Evolutionary conservation across 2,113 vertebrate genomes (phyloP).

Genomic region (Origma solitaria): DNA sequence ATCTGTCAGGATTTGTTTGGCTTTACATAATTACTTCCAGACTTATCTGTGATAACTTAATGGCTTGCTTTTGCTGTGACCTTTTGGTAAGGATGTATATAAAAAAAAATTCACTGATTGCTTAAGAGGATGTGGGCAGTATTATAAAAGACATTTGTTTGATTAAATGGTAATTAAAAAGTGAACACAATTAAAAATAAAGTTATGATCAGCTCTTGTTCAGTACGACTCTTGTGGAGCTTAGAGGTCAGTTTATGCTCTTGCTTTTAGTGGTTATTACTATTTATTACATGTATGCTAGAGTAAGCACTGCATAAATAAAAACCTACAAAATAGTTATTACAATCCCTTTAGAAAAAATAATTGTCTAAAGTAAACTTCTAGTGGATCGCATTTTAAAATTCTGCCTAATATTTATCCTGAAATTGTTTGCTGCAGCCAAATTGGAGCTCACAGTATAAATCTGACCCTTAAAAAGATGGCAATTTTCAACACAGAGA

Average conservation of each 20-base stretch:
- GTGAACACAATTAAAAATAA: conserved; percentile 23
- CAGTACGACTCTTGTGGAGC: neutral
- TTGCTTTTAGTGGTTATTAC: neutral
- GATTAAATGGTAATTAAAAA: conserved; percentile 43
- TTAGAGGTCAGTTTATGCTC: conserved; percentile 6
- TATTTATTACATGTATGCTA: neutral
- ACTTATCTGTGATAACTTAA: conserved; percentile 65
- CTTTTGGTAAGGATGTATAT: conserved; percentile 31
- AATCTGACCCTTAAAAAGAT: neutral
- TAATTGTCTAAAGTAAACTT: neutral
- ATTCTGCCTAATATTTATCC: neutral
- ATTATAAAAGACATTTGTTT: conserved; percentile 25
- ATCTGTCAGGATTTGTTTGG: conserved; percentile 61
- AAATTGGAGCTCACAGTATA: neutral
- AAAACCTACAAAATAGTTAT: neutral
- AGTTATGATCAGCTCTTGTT: neutral
- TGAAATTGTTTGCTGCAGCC: neutral
- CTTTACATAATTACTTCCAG: conserved; percentile 64
- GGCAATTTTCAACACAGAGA: neutral
- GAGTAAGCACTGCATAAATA: neutral
- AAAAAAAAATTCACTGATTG: neutral
- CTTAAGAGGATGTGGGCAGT: conserved; percentile 41
- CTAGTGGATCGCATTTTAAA: neutral
- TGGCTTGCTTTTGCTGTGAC: conserved; percentile 55
- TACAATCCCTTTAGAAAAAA: neutral